Conservation (phyloP, 2,888 invertebrate species). For the Drosophila colorata region DNA sequence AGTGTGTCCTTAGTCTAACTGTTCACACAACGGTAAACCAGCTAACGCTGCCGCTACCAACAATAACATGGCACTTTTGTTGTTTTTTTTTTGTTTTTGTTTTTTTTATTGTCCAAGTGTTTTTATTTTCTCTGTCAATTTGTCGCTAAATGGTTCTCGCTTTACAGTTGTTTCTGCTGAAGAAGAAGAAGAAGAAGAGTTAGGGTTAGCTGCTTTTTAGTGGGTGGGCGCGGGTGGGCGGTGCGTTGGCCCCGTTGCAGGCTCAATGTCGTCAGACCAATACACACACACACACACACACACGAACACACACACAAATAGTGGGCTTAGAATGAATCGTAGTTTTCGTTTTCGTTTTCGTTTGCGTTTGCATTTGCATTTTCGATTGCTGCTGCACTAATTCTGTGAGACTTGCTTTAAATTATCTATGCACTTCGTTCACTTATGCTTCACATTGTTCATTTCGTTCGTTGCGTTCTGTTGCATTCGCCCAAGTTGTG, state of each 20-base stretch:
- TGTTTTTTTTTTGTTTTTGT: not conserved
- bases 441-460: conserved; percentile 16
- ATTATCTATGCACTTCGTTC: not conserved
- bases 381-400: not conserved
- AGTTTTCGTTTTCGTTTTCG: conserved; percentile 57
- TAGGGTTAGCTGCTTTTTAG: conserved; percentile 34
- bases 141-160: not conserved
- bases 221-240: conserved; percentile 12
- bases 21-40: conserved; percentile 12
- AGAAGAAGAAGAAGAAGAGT: conserved; percentile 19
- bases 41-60: conserved; percentile 5
- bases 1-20: conserved; percentile 10
- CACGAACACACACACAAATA: conserved; percentile 45
- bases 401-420: conserved; percentile 26
- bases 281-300: conserved; percentile 27
- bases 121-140: conserved; percentile 6
- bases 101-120: not conserved
- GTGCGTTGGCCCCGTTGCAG: conserved; percentile 20
- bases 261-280: conserved; percentile 67
- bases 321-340: conserved; percentile 63
- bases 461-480: conserved; percentile 12
- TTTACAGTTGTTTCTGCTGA: conserved; percentile 35
- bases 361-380: conserved; percentile 15
- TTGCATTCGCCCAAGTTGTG: conserved; percentile 27
- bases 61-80: conserved; percentile 35